Percentiles rank a stretch among this genome's conserved stretches.
Evolutionary conservation across 2,888 invertebrate species (phyloP).

Genomic region (Anoplius nigerrimus): DNA sequence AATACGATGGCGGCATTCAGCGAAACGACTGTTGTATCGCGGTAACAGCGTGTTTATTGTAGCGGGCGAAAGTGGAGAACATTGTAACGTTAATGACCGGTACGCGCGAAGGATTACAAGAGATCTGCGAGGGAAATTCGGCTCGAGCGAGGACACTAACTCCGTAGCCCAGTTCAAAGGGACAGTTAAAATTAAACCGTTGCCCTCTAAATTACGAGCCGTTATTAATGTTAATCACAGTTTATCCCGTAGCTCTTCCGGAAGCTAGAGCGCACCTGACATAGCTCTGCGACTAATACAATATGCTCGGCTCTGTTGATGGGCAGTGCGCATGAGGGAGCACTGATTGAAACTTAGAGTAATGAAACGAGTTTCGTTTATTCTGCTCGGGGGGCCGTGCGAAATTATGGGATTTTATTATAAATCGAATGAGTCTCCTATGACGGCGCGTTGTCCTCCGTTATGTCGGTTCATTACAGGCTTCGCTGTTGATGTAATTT

Average conservation of each 20-base stretch:
- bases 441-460: too few relatives aligned
- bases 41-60: constrained; percentile 55
- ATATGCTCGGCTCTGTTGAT: not conserved
- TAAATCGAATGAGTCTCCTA: not conserved
- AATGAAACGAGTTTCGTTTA: not conserved
- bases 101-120: constrained; percentile 32
- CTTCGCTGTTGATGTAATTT: too few relatives aligned
- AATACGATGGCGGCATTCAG: too few relatives aligned
- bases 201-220: constrained; percentile 39
- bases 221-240: constrained; percentile 52
- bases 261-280: not conserved
- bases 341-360: constrained; percentile 2
- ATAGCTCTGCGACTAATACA: not conserved
- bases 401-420: not conserved
- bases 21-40: too few relatives aligned
- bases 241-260: constrained; percentile 37
- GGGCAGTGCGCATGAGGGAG: not conserved
- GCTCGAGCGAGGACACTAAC: constrained; percentile 34
- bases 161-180: constrained; percentile 43
- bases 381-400: not conserved
- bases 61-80: constrained; percentile 24
- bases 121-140: constrained; percentile 50
- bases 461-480: not conserved
- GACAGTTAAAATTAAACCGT: constrained; percentile 51
- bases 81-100: constrained; percentile 53